phyloP scores from a whole-genome alignment of 2,888 invertebrate species.

The Octodonta nipae region DNA sequence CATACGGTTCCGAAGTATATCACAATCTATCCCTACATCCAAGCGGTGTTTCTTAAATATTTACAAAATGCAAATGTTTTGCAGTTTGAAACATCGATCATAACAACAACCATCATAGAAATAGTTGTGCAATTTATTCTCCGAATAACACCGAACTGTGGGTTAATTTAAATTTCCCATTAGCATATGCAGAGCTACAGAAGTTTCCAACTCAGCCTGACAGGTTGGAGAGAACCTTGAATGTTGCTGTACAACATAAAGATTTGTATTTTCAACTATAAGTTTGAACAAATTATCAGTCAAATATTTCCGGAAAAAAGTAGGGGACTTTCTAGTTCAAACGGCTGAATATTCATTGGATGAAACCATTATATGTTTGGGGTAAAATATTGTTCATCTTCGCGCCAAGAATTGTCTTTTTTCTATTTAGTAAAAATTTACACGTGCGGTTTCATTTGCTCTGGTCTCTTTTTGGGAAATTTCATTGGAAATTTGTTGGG shows the following conservation, averaged over 20 bases:
- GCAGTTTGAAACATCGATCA: conserved; percentile 16
- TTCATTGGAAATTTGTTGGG: too few species aligned
- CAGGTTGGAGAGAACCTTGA: neutral
- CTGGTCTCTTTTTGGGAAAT: too few species aligned
- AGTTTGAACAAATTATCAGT: neutral
- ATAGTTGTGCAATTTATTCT: conserved; percentile 10
- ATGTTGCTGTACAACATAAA: neutral
- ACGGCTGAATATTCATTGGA: neutral
- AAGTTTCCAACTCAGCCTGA: too few species aligned
- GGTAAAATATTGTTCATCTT: neutral
- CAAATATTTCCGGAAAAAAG: neutral
- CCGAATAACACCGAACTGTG: conserved; percentile 12
- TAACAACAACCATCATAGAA: conserved; percentile 12
- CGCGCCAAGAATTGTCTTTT: neutral
- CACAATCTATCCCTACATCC: conserved; percentile 2
- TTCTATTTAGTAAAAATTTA: too few species aligned
- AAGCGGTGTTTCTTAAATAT: conserved; percentile 5
- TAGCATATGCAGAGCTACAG: neutral
- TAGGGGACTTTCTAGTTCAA: neutral
- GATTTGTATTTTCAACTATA: too few species aligned
- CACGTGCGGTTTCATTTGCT: too few species aligned
- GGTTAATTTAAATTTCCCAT: neutral
- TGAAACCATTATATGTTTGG: neutral
- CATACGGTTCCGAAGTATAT: neutral
- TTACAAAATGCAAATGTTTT: conserved; percentile 16